Evolutionary conservation across 2,797 vertebrate genomes (phyloP).

Genomic region (Hydrocynus forskahlii): DNA sequence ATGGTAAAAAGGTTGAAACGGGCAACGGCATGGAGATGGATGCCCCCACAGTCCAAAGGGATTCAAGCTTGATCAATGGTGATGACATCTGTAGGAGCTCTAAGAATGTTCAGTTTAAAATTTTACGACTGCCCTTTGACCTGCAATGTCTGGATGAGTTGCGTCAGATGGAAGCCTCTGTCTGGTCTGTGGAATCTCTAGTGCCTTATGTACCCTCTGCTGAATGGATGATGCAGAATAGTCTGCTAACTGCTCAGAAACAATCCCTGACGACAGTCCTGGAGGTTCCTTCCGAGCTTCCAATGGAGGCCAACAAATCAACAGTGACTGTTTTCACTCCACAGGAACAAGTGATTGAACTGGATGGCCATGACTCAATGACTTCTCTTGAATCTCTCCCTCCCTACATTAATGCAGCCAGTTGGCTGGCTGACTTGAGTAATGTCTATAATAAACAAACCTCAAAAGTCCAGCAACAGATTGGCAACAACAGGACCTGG

Average conservation of each 20-base stretch:
- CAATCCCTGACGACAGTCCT: slow-evolving; percentile 9
- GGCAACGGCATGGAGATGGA: background rate
- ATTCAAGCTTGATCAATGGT: slow-evolving; percentile 20
- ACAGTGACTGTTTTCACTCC: background rate
- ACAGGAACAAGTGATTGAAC: slow-evolving; percentile 19
- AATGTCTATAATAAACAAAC: slow-evolving; percentile 62
- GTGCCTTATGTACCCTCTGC: slow-evolving; percentile 61
- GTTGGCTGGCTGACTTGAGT: slow-evolving; percentile 73
- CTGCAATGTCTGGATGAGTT: slow-evolving; percentile 68
- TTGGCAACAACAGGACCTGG: slow-evolving; percentile 11
- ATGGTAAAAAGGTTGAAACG: background rate
- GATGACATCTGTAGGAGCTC: slow-evolving; percentile 25
- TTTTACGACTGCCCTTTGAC: slow-evolving; percentile 71
- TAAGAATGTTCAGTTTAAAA: slow-evolving; percentile 63
- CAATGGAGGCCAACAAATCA: background rate
- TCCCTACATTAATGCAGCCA: slow-evolving; percentile 73
- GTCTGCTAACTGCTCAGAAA: slow-evolving; percentile 41
- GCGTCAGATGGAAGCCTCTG: slow-evolving; percentile 69
- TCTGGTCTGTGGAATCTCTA: slow-evolving; percentile 75
- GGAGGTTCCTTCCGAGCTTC: slow-evolving; percentile 26
- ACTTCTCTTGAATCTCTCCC: slow-evolving; percentile 72
- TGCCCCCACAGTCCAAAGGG: background rate
- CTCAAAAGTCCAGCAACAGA: slow-evolving; percentile 58
- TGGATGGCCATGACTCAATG: slow-evolving; percentile 58
- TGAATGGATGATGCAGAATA: slow-evolving; percentile 59